phyloP scores from a whole-genome alignment of 2,113 vertebrate genomes.

The Macrotis lagotis region DNA sequence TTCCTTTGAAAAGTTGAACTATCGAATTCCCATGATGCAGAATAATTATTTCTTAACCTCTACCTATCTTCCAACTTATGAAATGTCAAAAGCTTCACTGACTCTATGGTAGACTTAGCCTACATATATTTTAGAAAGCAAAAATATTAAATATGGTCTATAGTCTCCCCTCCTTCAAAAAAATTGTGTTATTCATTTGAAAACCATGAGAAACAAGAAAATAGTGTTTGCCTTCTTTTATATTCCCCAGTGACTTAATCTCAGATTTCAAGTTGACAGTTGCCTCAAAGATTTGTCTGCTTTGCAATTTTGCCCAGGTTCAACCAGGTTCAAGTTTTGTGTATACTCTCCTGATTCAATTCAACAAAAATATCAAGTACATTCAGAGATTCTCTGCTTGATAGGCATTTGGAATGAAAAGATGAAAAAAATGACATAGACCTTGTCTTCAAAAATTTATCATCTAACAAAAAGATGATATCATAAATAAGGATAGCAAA shows the following conservation, averaged over 20 bases:
- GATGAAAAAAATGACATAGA: not conserved
- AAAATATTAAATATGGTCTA: not conserved
- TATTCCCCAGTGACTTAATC: not conserved
- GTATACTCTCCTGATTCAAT: not conserved
- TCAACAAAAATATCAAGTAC: not conserved
- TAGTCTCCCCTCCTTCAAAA: not conserved
- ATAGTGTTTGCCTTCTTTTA: not conserved
- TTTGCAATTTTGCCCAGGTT: not conserved
- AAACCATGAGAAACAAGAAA: not conserved
- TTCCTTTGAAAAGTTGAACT: not conserved
- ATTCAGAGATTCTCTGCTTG: not conserved
- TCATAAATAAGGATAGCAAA: not conserved
- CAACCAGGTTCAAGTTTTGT: not conserved
- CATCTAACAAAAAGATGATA: not conserved
- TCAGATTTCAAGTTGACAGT: not conserved
- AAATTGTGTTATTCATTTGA: not conserved
- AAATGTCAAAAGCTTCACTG: not conserved
- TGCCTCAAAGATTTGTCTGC: not conserved
- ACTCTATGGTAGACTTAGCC: not conserved
- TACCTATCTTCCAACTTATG: not conserved
- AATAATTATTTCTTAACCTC: not conserved
- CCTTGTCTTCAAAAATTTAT: not conserved
- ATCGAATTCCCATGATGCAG: not conserved
- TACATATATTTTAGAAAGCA: not conserved
- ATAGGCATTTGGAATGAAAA: not conserved